These are phyloP conservation scores for Camptogramma bilineatum DNA, from an alignment of 2,888 invertebrate genomes.

Conservation along the genomic window DNA sequence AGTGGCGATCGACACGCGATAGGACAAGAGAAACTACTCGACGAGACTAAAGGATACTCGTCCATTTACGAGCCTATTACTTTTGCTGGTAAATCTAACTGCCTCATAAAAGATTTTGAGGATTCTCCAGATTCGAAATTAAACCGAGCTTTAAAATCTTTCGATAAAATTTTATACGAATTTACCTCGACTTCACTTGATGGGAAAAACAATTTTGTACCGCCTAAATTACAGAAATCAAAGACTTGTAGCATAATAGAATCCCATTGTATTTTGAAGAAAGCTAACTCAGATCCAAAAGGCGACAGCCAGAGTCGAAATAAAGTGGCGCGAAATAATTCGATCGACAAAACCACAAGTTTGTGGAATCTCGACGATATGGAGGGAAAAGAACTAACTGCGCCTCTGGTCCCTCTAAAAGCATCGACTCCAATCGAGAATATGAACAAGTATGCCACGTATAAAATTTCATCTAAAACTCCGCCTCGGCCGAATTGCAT, in stretches of 20 bases:
- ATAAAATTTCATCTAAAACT: slow-evolving; percentile 79
- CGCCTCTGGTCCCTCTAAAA: slow-evolving; percentile 72
- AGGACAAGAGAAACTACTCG: slow-evolving; percentile 61
- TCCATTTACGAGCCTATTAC: slow-evolving; percentile 82
- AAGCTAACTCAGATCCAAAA: slow-evolving; percentile 80
- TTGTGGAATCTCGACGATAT: slow-evolving; percentile 86
- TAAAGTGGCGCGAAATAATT: slow-evolving; percentile 76
- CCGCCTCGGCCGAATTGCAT: slow-evolving; percentile 69
- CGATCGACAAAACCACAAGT: slow-evolving; percentile 84
- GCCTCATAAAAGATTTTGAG: slow-evolving; percentile 39
- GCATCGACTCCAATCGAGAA: slow-evolving; percentile 66
- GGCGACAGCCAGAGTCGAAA: slow-evolving; percentile 64
- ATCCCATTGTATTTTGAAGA: slow-evolving; percentile 88
- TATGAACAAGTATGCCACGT: slow-evolving; percentile 81
- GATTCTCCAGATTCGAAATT: slow-evolving; percentile 68
- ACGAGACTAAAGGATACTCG: slow-evolving; percentile 77
- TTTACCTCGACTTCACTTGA: slow-evolving; percentile 69
- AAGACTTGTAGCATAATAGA: slow-evolving; percentile 90
- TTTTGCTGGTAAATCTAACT: slow-evolving; percentile 60
- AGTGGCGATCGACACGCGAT: slow-evolving; percentile 54
- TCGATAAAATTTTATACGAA: slow-evolving; percentile 79
- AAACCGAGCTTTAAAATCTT: slow-evolving; percentile 79
- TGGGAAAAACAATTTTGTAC: slow-evolving; percentile 63
- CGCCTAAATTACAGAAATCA: slow-evolving; percentile 88
- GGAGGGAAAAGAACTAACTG: slow-evolving; percentile 79